phyloP scores from a whole-genome alignment of 2,797 vertebrate genomes.

The Melopsittacus undulatus region DNA sequence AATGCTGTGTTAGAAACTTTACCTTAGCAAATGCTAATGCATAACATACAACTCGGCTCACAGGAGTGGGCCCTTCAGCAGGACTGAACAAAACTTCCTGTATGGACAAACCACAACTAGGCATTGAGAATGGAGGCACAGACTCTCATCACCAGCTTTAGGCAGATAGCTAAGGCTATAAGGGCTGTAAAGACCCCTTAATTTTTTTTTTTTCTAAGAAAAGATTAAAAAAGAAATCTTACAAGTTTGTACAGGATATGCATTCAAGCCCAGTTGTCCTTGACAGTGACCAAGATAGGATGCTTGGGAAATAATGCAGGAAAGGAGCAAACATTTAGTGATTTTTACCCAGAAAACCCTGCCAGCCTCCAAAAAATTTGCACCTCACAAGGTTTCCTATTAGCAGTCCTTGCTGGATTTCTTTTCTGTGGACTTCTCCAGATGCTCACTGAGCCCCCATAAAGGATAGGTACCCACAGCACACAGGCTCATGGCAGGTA shows the following conservation, averaged over 20 bases:
- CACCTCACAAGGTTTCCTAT: background rate
- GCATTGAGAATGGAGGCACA: background rate
- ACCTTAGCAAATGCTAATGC: background rate
- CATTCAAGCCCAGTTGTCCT: background rate
- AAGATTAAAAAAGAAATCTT: background rate
- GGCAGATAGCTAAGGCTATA: background rate
- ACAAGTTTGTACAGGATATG: background rate
- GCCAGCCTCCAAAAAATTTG: background rate
- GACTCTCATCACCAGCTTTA: background rate
- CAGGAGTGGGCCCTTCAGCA: background rate
- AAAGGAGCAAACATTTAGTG: background rate
- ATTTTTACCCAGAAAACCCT: background rate
- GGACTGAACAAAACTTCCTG: background rate
- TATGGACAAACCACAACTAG: background rate
- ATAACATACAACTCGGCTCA: background rate
- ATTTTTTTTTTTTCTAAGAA: background rate
- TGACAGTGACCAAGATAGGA: background rate
- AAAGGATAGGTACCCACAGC: background rate
- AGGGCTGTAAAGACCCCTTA: background rate
- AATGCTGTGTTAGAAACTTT: background rate
- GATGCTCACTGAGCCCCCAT: background rate
- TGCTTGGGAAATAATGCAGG: background rate
- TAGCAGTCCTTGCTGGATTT: background rate
- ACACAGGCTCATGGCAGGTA: rapidly evolving
- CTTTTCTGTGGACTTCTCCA: background rate